Evolutionary conservation across 2,888 invertebrate species (phyloP).

Genomic region (Heliothis peltigera): DNA sequence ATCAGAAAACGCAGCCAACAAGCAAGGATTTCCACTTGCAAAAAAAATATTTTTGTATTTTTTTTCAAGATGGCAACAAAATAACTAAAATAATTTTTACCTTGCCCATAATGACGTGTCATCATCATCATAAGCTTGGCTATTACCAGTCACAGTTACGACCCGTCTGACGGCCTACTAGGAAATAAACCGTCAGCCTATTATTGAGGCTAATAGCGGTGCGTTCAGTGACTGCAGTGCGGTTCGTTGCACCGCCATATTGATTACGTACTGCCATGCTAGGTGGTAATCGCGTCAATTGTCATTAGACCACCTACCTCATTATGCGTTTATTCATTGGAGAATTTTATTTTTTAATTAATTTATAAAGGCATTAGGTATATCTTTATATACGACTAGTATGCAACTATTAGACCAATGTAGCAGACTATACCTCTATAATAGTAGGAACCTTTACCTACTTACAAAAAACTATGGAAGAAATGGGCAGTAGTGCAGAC

Average conservation of each 20-base stretch:
- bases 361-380: too few species aligned
- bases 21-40: too few species aligned
- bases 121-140: slow-evolving; percentile 30
- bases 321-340: slow-evolving; percentile 29
- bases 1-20: too few species aligned
- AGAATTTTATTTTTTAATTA: slow-evolving; percentile 5
- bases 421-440: too few species aligned
- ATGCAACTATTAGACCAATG: too few species aligned
- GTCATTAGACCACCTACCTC: slow-evolving; percentile 41
- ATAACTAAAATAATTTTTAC: background rate
- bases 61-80: background rate
- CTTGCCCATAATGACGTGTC: slow-evolving; percentile 36
- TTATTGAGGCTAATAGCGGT: slow-evolving; percentile 55
- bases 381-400: too few species aligned
- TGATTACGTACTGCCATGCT: slow-evolving; percentile 54
- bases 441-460: too few species aligned
- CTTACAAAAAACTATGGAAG: too few species aligned
- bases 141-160: slow-evolving; percentile 16
- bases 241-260: slow-evolving; percentile 62
- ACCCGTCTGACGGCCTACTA: slow-evolving; percentile 23
- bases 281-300: slow-evolving; percentile 42
- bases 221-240: slow-evolving; percentile 60
- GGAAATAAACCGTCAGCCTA: slow-evolving; percentile 45
- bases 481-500: too few species aligned
- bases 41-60: background rate